Conservation (phyloP, 1,140 invertebrate species). For the Armadillidium nasatum region DNA sequence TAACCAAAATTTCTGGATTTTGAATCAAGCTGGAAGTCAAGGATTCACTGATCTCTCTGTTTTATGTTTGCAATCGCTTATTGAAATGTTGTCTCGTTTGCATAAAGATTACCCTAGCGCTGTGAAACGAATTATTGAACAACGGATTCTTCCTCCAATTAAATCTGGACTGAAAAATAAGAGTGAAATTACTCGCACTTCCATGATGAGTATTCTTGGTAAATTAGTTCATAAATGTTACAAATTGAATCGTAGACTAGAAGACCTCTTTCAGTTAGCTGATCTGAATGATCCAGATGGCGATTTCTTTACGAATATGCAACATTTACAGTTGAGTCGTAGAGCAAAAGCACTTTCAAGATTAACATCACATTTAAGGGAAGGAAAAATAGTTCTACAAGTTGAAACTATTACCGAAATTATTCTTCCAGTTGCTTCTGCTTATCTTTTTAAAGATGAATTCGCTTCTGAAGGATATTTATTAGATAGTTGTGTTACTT, state of each 20-base stretch:
- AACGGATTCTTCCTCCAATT: slow-evolving; percentile 64
- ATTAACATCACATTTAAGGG: slow-evolving; percentile 50
- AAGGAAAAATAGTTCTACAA: slow-evolving; percentile 57
- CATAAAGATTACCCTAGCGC: slow-evolving; percentile 39
- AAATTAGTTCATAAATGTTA: slow-evolving; percentile 54
- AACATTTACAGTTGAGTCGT: slow-evolving; percentile 77
- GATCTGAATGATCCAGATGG: slow-evolving; percentile 73
- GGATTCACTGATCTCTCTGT: slow-evolving; percentile 73
- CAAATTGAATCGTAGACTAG: slow-evolving; percentile 59
- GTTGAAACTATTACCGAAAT: slow-evolving; percentile 71
- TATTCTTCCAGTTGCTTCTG: slow-evolving; percentile 73
- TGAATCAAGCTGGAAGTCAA: slow-evolving; percentile 65
- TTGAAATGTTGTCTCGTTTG: slow-evolving; percentile 55
- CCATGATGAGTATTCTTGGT: slow-evolving; percentile 71
- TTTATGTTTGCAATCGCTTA: slow-evolving; percentile 63
- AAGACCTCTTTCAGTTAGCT: slow-evolving; percentile 66
- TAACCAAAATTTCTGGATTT: slow-evolving; percentile 27
- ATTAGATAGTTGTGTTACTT: slow-evolving; percentile 50
- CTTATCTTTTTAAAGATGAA: slow-evolving; percentile 71
- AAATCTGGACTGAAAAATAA: slow-evolving; percentile 63
- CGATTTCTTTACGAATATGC: slow-evolving; percentile 91
- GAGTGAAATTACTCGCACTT: slow-evolving; percentile 63
- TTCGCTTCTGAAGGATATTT: slow-evolving; percentile 70
- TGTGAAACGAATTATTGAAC: slow-evolving; percentile 64
- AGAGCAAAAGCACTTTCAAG: slow-evolving; percentile 65